Percentiles rank a stretch among this genome's conserved stretches.
These are phyloP conservation scores for Catocala fraxini DNA, from an alignment of 2,888 invertebrate species.

Conservation along the genomic window DNA sequence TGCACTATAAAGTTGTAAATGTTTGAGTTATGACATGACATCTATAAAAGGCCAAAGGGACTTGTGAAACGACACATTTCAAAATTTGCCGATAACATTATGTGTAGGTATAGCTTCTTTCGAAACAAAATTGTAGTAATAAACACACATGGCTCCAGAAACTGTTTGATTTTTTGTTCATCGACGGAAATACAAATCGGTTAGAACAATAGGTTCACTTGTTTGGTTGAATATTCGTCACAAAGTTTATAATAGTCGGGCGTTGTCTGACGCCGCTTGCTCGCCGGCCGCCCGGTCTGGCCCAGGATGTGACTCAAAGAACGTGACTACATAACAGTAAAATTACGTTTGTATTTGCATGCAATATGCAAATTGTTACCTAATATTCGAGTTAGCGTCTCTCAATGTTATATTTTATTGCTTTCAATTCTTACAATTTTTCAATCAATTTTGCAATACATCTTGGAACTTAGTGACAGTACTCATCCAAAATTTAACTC, in stretches of 20 bases:
- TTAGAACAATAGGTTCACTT: constrained; percentile 72
- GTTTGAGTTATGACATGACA: constrained; percentile 63
- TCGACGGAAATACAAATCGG: constrained; percentile 74
- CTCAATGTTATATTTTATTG: not conserved
- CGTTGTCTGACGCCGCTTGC: constrained; percentile 47
- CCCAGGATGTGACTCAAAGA: constrained; percentile 76
- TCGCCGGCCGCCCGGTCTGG: constrained; percentile 34
- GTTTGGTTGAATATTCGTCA: constrained; percentile 65
- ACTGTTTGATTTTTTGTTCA: constrained; percentile 64
- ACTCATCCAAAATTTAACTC: too few relatives aligned
- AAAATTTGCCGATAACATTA: constrained; percentile 56
- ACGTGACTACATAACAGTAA: constrained; percentile 60
- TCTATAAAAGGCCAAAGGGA: constrained; percentile 59
- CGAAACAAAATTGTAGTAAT: constrained; percentile 29
- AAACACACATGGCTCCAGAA: constrained; percentile 33
- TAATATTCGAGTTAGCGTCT: constrained; percentile 24
- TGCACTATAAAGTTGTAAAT: constrained; percentile 69
- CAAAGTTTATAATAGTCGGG: constrained; percentile 62
- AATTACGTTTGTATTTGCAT: constrained; percentile 49
- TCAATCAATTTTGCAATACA: too few relatives aligned
- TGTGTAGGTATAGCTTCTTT: constrained; percentile 19
- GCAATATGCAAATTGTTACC: constrained; percentile 44
- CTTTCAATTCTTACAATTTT: not conserved
- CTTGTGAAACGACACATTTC: constrained; percentile 52
- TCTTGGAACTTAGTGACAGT: too few relatives aligned